Conservation (phyloP, 2,113 vertebrate genomes). For the Alexandromys fortis region DNA sequence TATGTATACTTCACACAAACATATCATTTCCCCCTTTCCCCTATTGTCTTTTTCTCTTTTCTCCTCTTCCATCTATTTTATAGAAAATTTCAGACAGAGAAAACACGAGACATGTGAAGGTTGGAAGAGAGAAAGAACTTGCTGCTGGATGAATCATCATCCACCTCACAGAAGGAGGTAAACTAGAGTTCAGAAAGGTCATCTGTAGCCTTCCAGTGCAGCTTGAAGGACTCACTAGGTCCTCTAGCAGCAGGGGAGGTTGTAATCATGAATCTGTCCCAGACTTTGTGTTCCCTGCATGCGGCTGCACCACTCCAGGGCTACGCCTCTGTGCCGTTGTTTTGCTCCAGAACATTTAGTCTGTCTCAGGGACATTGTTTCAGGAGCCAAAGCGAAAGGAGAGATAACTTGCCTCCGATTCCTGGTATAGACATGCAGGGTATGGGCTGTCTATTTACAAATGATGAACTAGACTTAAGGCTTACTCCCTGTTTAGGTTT, state of each 20-base stretch:
- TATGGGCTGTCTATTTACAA: slow-evolving; percentile 52
- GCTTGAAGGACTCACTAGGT: rapidly evolving
- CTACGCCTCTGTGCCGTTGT: neutral
- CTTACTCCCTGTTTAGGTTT: slow-evolving; percentile 36
- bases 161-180: neutral
- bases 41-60: neutral
- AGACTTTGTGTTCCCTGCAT: neutral
- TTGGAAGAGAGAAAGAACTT: neutral
- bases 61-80: neutral
- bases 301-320: rapidly evolving
- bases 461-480: slow-evolving; percentile 66
- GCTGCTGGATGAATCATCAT: neutral
- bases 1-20: neutral
- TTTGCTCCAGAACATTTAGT: neutral
- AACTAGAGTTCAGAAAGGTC: neutral
- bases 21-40: neutral
- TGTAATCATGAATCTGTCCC: rapidly evolving
- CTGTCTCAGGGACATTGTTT: neutral
- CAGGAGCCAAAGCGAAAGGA: neutral
- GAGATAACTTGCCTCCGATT: neutral
- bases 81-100: neutral
- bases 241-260: rapidly evolving
- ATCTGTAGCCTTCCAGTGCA: neutral
- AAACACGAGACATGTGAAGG: neutral
- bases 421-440: neutral